These are phyloP conservation scores for Salticus scenicus DNA, from an alignment of 2,888 invertebrate genomes.

Conservation along the genomic window DNA sequence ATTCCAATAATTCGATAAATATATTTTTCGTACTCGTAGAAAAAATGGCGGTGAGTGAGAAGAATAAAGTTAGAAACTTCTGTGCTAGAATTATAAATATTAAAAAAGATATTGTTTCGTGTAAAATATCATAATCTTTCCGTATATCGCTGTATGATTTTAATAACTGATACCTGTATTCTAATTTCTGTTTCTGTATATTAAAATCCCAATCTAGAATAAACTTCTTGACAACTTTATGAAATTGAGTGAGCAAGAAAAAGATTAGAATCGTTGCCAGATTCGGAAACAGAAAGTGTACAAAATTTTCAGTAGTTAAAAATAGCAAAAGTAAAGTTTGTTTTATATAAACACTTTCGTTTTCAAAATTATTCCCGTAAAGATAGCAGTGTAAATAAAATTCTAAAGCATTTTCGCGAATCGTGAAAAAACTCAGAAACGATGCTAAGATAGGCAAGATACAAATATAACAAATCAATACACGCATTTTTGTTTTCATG, in stretches of 20 bases:
- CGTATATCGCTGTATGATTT: conserved; percentile 18
- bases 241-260: not conserved
- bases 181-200: not conserved
- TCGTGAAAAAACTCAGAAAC: not conserved
- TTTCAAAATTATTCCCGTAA: not conserved
- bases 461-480: not conserved
- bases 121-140: not conserved
- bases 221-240: not conserved
- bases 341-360: not conserved
- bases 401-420: conserved; percentile 13
- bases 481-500: not conserved
- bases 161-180: not conserved
- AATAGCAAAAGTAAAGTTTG: not conserved
- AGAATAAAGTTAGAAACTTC: conserved; percentile 28
- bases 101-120: not conserved
- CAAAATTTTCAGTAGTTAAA: conserved; percentile 29
- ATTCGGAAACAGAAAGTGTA: conserved; percentile 35
- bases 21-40: conserved; percentile 3
- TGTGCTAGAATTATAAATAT: conserved; percentile 17
- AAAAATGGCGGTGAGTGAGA: conserved; percentile 9
- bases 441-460: conserved; percentile 13
- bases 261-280: not conserved
- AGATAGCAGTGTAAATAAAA: conserved; percentile 40
- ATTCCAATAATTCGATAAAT: conserved; percentile 29
- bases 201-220: not conserved